A percentile compares a stretch with the other conserved stretches of the same genome.
phyloP scores from a whole-genome alignment of 2,113 vertebrate species.

The Sakesphorus luctuosus region DNA sequence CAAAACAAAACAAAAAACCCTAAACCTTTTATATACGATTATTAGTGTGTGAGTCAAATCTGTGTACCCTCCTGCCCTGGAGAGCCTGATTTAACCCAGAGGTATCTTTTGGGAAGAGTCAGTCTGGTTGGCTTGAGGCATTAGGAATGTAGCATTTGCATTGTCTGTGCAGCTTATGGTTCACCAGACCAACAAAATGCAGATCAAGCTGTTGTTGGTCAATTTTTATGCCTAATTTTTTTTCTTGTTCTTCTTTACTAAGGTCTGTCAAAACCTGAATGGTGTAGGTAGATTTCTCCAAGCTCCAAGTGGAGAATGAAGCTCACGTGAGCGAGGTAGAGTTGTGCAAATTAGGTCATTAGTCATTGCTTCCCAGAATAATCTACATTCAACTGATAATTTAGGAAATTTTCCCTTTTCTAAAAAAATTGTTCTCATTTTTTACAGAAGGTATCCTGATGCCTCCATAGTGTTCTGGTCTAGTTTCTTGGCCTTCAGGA shows the following conservation, averaged over 20 bases:
- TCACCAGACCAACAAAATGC: not conserved
- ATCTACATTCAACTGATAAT: not conserved
- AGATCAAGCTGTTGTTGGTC: not conserved
- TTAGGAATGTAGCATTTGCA: not conserved
- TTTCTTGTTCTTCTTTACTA: not conserved
- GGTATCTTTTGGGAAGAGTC: not conserved
- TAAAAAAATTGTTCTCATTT: not conserved
- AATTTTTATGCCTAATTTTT: not conserved
- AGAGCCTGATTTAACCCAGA: not conserved
- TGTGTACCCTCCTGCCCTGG: not conserved
- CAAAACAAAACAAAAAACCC: too few relatives aligned
- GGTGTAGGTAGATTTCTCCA: not conserved
- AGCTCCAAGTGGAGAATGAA: not conserved
- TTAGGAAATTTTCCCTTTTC: not conserved
- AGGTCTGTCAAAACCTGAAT: not conserved
- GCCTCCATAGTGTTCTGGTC: not conserved
- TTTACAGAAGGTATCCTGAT: not conserved
- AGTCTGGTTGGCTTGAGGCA: not conserved
- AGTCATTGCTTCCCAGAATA: conserved; percentile 23
- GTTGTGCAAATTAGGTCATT: not conserved
- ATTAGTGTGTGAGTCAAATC: not conserved
- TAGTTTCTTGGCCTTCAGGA: not conserved
- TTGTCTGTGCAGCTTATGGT: not conserved
- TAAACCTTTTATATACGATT: not conserved
- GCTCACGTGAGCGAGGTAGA: not conserved